Evolutionary conservation across 2,888 invertebrate genomes (phyloP).

Genomic region (Ectropis crepuscularia): DNA sequence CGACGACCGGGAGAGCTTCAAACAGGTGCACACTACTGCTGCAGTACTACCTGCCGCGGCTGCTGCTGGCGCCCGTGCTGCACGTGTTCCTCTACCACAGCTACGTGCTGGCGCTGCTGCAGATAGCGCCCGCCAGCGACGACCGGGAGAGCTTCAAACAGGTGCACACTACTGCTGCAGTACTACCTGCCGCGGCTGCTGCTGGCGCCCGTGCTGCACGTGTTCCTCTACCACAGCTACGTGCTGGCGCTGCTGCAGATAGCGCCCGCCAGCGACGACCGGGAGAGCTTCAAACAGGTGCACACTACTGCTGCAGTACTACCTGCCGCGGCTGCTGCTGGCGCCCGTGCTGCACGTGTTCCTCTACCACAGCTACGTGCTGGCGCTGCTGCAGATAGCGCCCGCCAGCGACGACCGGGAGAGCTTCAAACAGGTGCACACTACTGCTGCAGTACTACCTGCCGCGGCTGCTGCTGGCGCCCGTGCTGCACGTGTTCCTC

Average conservation of each 20-base stretch:
- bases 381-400: too few species aligned
- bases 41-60: conserved; percentile 97
- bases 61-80: conserved; percentile 95
- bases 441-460: conserved; percentile 92
- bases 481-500: conserved; percentile 96
- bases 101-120: conserved; percentile 87
- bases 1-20: conserved; percentile 61
- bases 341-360: too few species aligned
- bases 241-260: conserved; percentile 86
- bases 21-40: conserved; percentile 97
- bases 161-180: conserved; percentile 84
- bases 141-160: too few species aligned
- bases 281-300: conserved; percentile 77
- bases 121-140: too few species aligned
- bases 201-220: conserved; percentile 96
- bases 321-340: too few species aligned
- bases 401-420: too few species aligned
- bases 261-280: too few species aligned
- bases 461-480: conserved; percentile 95
- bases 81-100: conserved; percentile 98
- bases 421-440: too few species aligned
- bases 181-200: conserved; percentile 97
- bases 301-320: conserved; percentile 72
- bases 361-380: too few species aligned
- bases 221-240: conserved; percentile 97